A percentile compares a stretch with the other conserved stretches of the same genome.
These are phyloP conservation scores for Delphinus delphis DNA, from an alignment of 2,113 vertebrate genomes.

Conservation along the genomic window DNA sequence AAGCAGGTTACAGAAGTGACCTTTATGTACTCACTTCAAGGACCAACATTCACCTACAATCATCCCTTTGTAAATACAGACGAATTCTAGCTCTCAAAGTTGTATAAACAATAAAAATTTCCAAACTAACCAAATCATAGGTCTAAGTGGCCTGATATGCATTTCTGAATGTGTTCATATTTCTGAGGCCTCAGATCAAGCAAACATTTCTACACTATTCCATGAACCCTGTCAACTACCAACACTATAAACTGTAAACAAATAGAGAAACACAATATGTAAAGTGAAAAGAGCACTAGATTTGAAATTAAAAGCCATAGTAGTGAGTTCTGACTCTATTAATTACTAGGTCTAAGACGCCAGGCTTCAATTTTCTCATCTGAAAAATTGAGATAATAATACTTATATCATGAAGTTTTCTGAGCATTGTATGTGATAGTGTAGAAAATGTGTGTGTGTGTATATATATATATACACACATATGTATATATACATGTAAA, in stretches of 20 bases:
- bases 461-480: background rate
- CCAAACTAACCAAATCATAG: background rate
- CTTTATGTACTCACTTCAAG: background rate
- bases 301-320: background rate
- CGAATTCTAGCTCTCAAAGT: background rate
- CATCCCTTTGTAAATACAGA: background rate
- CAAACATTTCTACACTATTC: conserved; percentile 1
- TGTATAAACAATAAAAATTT: background rate
- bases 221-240: background rate
- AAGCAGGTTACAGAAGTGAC: background rate
- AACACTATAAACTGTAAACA: background rate
- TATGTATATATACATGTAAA: too few relatives aligned
- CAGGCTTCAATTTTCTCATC: background rate
- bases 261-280: background rate
- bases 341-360: background rate
- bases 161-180: background rate
- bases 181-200: background rate
- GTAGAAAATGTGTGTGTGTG: background rate
- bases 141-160: background rate
- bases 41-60: background rate
- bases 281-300: background rate
- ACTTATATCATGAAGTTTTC: background rate
- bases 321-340: background rate
- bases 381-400: background rate
- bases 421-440: background rate